Evolutionary conservation across 2,113 vertebrate species (phyloP), one percentile per base, ranked within the genome.

Genomic region (Platysternon megacephalum): DNA sequence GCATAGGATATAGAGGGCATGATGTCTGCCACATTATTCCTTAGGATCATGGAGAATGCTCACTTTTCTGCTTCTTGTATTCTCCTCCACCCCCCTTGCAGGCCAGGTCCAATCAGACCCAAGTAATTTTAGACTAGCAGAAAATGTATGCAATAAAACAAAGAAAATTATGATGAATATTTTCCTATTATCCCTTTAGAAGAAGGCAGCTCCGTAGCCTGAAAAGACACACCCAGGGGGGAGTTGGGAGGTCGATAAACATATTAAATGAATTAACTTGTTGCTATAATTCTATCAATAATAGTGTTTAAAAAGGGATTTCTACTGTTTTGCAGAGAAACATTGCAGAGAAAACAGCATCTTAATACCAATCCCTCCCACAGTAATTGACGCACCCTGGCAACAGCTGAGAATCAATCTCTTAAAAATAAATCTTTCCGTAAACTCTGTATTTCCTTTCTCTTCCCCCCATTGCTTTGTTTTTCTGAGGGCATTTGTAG

Each of bases 341-440:
- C 48, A 51, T 5, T 44, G 68, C 19, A 78, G 28, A 28, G 11
- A 35, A 92, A 83, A 87, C 84, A 13, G 11, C 14, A 28, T 1
- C 35, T 44, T 76, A 46, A 78, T 93, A 11, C 2, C 79, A 4
- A 56, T 94, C 86, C 82, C 82, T 32, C 52, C 46, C 74, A 28
- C 74, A 26, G 49, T 22, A 86, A 90, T 83, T 91, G 52, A 89
- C 52, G 93, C 16, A 2, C 24, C 1, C 0, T 65, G 44, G 52
- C 42, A 91, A 92, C 8, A 42, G 52, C 52, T 93, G 89, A 93
- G 95, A 96, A 93, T 88, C 28, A 11, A 90, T 13, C 79, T 21
- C 35, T 78, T 61, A 86, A 94, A 92, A 89, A 14, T 74, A 42
- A 95, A 86, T 82, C 86, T 89, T 91, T 92, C 92, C 85, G 11